Evolutionary conservation across 2,113 vertebrate species (phyloP).

Genomic region (Amblyornis subalaris): DNA sequence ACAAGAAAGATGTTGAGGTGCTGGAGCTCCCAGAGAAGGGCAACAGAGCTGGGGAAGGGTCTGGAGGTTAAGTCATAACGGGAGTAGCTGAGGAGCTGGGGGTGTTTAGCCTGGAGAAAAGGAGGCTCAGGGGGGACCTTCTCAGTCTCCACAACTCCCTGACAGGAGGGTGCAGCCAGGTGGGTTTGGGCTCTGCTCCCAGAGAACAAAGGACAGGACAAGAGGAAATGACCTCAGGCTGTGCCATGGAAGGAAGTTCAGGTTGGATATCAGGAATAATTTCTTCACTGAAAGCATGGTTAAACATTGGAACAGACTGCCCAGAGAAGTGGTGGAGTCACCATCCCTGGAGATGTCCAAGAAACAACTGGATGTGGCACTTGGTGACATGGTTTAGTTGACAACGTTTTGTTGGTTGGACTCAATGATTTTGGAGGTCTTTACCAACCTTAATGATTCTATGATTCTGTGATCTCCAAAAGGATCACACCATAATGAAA

Average conservation of each 20-base stretch:
- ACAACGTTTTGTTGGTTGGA: not conserved
- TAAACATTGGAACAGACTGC: not conserved
- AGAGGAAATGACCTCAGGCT: not conserved
- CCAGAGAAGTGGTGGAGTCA: not conserved
- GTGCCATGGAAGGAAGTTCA: not conserved
- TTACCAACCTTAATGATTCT: not conserved
- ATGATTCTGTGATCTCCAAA: not conserved
- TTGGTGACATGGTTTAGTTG: not conserved
- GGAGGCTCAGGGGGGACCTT: not conserved
- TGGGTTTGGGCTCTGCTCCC: not conserved
- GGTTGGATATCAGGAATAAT: not conserved
- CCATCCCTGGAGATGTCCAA: not conserved
- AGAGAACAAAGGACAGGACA: not conserved
- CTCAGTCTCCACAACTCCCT: not conserved
- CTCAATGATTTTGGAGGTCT: not conserved
- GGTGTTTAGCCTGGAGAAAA: not conserved
- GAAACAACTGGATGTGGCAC: not conserved
- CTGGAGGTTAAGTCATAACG: not conserved
- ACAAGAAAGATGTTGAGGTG: not conserved
- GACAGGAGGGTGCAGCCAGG: not conserved
- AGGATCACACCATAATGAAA: not conserved
- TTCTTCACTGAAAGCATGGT: not conserved
- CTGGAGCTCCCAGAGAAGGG: not conserved
- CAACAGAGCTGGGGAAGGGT: not conserved
- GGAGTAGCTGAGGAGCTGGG: not conserved